Conservation (phyloP, 2,113 vertebrate genomes). For the Sprattus sprattus region DNA sequence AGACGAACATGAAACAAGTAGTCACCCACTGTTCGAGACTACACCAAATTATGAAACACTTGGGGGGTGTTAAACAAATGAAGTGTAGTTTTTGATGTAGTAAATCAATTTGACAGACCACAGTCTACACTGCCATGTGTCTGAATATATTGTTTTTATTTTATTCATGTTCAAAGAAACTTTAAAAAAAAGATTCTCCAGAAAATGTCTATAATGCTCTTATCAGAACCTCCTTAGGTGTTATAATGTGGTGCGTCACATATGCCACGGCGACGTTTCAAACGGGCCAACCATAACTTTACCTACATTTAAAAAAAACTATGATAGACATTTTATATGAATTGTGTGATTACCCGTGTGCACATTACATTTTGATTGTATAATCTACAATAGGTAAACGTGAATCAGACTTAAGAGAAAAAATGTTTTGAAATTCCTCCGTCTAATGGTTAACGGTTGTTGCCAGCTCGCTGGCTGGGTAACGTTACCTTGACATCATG, state of each 20-base stretch:
- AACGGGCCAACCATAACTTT: constrained; percentile 45
- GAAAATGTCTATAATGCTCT: neutral
- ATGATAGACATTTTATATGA: neutral
- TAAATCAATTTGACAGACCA: neutral
- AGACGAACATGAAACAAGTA: neutral
- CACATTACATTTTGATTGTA: neutral
- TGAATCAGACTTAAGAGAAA: no score
- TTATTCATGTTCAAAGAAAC: neutral
- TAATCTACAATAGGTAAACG: neutral
- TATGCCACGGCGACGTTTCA: constrained; percentile 48
- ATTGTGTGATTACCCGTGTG: neutral
- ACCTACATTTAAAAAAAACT: neutral
- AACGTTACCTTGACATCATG: neutral
- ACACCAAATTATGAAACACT: neutral
- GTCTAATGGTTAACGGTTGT: no score
- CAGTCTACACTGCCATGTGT: neutral
- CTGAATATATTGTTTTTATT: neutral
- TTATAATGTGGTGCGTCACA: neutral
- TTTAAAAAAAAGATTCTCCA: neutral
- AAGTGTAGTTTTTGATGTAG: neutral
- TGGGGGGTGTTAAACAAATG: neutral
- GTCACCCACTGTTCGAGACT: neutral
- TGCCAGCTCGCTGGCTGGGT: neutral
- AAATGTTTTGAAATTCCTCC: no score
- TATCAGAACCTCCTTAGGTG: neutral